phyloP scores from a whole-genome alignment of 2,113 vertebrate species.

The Alethe castanea region DNA sequence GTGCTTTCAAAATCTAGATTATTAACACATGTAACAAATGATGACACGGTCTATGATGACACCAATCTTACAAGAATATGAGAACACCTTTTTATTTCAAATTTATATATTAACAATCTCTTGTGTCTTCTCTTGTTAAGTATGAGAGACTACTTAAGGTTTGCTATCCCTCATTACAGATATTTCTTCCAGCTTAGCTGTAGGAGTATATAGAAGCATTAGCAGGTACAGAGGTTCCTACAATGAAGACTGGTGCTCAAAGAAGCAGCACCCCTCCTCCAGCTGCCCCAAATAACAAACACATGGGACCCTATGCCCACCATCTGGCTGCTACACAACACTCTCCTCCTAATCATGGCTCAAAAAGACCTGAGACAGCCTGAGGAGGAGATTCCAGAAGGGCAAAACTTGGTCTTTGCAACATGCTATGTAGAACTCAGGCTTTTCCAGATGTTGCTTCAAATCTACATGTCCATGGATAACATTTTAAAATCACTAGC shows the following conservation, averaged over 20 bases:
- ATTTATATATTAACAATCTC: background rate
- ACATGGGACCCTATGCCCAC: background rate
- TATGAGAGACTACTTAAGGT: background rate
- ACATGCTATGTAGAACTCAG: accelerated
- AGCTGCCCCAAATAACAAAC: background rate
- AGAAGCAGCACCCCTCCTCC: background rate
- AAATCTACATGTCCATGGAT: background rate
- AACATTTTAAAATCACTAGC: background rate
- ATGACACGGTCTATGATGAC: accelerated
- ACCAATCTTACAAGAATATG: background rate
- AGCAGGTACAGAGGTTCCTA: background rate
- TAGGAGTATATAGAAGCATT: background rate
- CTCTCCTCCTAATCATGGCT: background rate
- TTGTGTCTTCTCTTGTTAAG: background rate
- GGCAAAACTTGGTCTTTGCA: background rate
- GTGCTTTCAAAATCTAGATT: background rate
- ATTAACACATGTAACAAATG: background rate
- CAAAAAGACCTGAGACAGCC: background rate
- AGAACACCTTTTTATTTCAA: background rate
- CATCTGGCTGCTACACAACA: background rate
- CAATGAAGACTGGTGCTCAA: background rate
- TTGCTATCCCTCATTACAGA: background rate
- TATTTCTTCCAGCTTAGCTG: background rate
- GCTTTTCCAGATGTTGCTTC: background rate
- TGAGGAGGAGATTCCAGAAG: background rate